A percentile compares a stretch with the other conserved stretches of the same genome.
Conservation (phyloP, 1,140 invertebrate species). For the Leptopilina boulardi region DNA sequence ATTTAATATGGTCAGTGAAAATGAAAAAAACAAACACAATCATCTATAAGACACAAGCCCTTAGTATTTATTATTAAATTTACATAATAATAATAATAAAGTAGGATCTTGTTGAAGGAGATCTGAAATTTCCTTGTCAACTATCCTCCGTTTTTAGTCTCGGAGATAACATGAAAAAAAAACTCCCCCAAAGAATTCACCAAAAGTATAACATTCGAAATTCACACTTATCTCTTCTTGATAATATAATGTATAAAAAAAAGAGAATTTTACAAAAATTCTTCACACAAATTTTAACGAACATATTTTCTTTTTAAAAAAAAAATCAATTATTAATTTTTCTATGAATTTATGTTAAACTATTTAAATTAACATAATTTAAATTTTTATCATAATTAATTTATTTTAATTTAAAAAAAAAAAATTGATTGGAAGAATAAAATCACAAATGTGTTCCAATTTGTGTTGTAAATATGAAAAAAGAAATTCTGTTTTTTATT, state of each 20-base stretch:
- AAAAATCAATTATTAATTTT: too few species aligned
- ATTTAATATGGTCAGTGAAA: constrained; percentile 19
- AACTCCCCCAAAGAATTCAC: constrained; percentile 22
- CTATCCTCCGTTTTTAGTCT: constrained; percentile 28
- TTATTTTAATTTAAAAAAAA: background rate
- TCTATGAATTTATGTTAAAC: too few species aligned
- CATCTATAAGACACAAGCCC: background rate
- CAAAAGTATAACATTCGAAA: constrained; percentile 6
- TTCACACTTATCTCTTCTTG: background rate
- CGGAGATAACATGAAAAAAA: background rate
- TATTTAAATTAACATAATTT: too few species aligned
- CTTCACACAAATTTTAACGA: too few species aligned
- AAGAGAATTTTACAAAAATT: too few species aligned
- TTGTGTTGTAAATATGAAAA: constrained; percentile 6
- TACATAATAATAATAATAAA: background rate
- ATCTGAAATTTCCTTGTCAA: constrained; percentile 30
- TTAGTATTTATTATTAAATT: constrained; percentile 18
- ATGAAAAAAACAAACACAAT: background rate
- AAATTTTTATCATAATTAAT: too few species aligned
- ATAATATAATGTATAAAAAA: background rate
- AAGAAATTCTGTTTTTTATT: background rate
- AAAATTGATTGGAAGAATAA: background rate
- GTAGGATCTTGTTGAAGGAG: constrained; percentile 20
- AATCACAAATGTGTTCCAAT: constrained; percentile 6
- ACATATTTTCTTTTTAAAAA: too few species aligned